These are phyloP conservation scores for Ianthella basta DNA, from an alignment of 37 sponge, comb jelly and placozoan genomes.

Conservation along the genomic window DNA sequence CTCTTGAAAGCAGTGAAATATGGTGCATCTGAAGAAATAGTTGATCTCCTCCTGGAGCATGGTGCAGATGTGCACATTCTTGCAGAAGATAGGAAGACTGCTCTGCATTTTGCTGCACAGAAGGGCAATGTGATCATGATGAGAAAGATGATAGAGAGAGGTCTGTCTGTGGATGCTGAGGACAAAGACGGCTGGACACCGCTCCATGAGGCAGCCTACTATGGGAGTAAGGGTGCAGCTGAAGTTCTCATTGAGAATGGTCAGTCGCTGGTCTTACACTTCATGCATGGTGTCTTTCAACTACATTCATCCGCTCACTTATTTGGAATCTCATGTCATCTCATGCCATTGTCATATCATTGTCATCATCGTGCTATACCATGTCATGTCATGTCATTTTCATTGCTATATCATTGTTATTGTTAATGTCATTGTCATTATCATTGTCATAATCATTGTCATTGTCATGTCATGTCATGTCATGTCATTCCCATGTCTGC, in stretches of 20 bases:
- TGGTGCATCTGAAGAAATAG: background rate
- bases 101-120: constrained; percentile 14
- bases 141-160: background rate
- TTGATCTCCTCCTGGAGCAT: background rate
- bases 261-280: too few species aligned
- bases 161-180: background rate
- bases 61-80: background rate
- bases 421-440: too few species aligned
- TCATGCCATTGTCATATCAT: too few species aligned
- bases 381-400: too few species aligned
- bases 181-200: constrained; percentile 30
- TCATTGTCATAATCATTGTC: too few species aligned
- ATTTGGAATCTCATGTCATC: too few species aligned
- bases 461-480: too few species aligned
- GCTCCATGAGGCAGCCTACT: constrained; percentile 15
- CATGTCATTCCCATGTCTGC: too few species aligned
- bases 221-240: background rate
- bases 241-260: background rate
- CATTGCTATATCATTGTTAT: too few species aligned
- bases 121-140: background rate
- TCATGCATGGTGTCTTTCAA: too few species aligned
- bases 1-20: background rate
- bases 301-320: too few species aligned
- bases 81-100: background rate
- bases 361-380: too few species aligned